These are phyloP conservation scores for Tipula confusa DNA, from an alignment of 2,888 invertebrate genomes.

Conservation along the genomic window DNA sequence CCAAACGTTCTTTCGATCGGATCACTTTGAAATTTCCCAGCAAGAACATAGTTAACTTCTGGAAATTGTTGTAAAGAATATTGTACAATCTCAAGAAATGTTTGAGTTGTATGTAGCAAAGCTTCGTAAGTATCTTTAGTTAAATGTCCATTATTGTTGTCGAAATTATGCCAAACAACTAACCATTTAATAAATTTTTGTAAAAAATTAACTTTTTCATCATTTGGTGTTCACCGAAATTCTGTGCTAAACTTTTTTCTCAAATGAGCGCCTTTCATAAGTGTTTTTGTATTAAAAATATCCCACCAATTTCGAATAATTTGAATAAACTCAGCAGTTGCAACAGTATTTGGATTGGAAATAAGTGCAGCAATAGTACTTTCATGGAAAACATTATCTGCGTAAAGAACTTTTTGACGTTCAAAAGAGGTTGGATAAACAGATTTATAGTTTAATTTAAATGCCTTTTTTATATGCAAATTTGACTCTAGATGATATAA, in stretches of 20 bases:
- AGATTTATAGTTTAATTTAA: conserved; percentile 13
- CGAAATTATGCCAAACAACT: neutral
- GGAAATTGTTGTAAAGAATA: too few relatives aligned
- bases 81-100: too few relatives aligned
- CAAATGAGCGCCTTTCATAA: too few relatives aligned
- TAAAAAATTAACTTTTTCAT: neutral
- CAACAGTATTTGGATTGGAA: neutral
- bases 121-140: neutral
- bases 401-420: neutral
- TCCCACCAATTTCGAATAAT: too few relatives aligned
- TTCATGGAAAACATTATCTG: neutral
- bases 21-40: too few relatives aligned
- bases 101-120: neutral
- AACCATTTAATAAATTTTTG: neutral
- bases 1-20: too few relatives aligned
- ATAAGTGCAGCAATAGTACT: neutral
- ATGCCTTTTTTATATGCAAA: neutral
- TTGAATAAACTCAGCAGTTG: neutral
- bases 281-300: too few relatives aligned
- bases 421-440: neutral
- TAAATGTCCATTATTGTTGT: neutral
- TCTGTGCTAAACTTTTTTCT: too few relatives aligned
- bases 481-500: neutral
- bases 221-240: too few relatives aligned
- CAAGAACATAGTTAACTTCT: too few relatives aligned